phyloP scores from a whole-genome alignment of 2,888 invertebrate species.

The Xylophagus ater region DNA sequence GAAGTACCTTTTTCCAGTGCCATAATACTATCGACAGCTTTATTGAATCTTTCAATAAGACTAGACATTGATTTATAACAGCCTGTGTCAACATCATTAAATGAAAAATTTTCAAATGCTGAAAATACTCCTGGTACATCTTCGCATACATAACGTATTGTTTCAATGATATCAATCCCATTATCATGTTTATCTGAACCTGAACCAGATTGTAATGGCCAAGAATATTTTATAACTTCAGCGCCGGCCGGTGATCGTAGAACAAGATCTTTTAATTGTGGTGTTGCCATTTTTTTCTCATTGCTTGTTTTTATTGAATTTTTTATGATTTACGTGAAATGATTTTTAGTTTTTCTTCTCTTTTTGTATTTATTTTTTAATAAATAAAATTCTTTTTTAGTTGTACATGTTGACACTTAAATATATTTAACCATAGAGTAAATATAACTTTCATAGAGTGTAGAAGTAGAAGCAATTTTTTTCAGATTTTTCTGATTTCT shows the following conservation, averaged over 20 bases:
- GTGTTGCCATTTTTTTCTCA: slow-evolving; percentile 32
- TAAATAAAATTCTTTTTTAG: not conserved
- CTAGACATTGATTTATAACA: slow-evolving; percentile 88
- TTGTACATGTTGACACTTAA: not conserved
- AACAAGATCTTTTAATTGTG: slow-evolving; percentile 72
- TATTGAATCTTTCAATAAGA: slow-evolving; percentile 88
- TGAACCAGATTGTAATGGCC: slow-evolving; percentile 82
- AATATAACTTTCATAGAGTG: no score
- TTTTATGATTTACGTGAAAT: not conserved
- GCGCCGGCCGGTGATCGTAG: slow-evolving; percentile 96
- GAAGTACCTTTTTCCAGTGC: slow-evolving; percentile 92
- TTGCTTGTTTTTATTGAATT: not conserved
- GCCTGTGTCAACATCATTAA: slow-evolving; percentile 78
- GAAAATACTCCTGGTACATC: slow-evolving; percentile 90
- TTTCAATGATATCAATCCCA: slow-evolving; percentile 40
- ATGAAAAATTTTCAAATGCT: slow-evolving; percentile 67
- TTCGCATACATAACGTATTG: slow-evolving; percentile 80
- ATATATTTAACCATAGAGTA: no score
- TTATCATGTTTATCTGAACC: slow-evolving; percentile 39
- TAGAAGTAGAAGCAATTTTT: no score
- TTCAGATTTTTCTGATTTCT: no score
- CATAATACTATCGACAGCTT: slow-evolving; percentile 85
- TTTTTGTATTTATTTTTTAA: not conserved
- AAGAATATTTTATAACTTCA: slow-evolving; percentile 89
- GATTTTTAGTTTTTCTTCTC: not conserved